Percentiles rank a stretch among this genome's conserved stretches.
These are phyloP conservation scores for Microctenopoma lineatum DNA, from an alignment of 2,797 vertebrate genomes.

Conservation along the genomic window DNA sequence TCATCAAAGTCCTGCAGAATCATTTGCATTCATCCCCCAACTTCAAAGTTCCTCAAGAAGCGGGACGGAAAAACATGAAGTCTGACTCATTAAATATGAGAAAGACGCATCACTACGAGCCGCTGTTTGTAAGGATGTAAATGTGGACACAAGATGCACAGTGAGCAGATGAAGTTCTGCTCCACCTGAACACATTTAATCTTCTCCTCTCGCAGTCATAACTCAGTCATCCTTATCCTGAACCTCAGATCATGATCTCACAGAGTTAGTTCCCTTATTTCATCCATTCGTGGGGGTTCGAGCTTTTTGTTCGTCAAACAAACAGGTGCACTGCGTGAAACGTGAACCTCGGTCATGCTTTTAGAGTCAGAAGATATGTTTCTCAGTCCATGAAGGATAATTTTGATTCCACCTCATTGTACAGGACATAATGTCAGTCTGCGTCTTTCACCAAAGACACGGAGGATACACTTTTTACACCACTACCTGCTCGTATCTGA, in stretches of 20 bases:
- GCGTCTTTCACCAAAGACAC: no score
- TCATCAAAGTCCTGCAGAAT: constrained; percentile 16
- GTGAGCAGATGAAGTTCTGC: no score
- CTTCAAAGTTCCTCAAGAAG: constrained; percentile 3
- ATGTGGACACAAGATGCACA: background rate
- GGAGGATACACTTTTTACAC: background rate
- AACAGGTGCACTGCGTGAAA: background rate
- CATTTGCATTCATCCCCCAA: constrained; percentile 3
- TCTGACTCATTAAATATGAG: background rate
- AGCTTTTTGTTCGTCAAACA: no score
- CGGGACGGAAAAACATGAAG: background rate
- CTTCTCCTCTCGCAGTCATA: background rate
- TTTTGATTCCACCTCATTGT: background rate
- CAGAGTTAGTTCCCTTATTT: background rate
- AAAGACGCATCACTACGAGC: background rate
- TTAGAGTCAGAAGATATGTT: background rate
- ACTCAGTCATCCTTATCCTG: background rate
- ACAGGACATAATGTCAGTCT: background rate
- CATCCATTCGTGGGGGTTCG: no score
- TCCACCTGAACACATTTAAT: background rate
- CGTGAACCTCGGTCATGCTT: background rate
- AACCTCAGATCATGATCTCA: background rate
- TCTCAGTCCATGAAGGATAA: background rate
- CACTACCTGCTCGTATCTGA: background rate
- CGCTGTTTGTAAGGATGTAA: background rate